A percentile compares a stretch with the other conserved stretches of the same genome.
phyloP scores from a whole-genome alignment of 2,888 invertebrate species.

The Leptopilina drosophilae region DNA sequence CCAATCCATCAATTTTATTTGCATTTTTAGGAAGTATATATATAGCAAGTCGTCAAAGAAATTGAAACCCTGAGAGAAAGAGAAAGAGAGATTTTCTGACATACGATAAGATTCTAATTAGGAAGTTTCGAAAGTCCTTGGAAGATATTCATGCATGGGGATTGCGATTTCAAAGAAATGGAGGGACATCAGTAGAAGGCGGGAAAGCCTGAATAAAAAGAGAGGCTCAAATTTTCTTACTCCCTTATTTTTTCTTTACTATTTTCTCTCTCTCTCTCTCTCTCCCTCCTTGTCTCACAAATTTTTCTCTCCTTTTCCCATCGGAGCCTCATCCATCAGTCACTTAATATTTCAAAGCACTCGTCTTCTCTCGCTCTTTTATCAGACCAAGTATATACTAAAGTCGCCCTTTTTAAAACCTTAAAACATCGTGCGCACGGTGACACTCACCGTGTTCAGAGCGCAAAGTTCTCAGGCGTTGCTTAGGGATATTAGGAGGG shows the following conservation, averaged over 20 bases:
- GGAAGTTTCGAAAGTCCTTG: not conserved
- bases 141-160: conserved; percentile 38
- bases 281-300: conserved; percentile 47
- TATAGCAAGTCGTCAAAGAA: not conserved
- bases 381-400: conserved; percentile 50
- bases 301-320: conserved; percentile 58
- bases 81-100: not conserved
- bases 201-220: conserved; percentile 44
- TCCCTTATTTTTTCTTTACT: no score
- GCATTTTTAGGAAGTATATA: conserved; percentile 7
- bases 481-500: conserved; percentile 66
- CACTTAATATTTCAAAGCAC: conserved; percentile 75
- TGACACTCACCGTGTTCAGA: conserved; percentile 62
- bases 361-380: conserved; percentile 57
- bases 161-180: conserved; percentile 58
- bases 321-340: conserved; percentile 75
- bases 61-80: not conserved
- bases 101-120: conserved; percentile 13
- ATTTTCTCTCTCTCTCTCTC: conserved; percentile 39
- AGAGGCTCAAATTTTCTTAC: conserved; percentile 47
- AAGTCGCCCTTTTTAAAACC: conserved; percentile 69
- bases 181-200: conserved; percentile 46
- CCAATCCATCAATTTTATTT: conserved; percentile 38
- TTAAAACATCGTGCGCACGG: conserved; percentile 67
- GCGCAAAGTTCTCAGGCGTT: conserved; percentile 68